phyloP scores from a whole-genome alignment of 1,140 invertebrate species.

The Phocides pigmalion region DNA sequence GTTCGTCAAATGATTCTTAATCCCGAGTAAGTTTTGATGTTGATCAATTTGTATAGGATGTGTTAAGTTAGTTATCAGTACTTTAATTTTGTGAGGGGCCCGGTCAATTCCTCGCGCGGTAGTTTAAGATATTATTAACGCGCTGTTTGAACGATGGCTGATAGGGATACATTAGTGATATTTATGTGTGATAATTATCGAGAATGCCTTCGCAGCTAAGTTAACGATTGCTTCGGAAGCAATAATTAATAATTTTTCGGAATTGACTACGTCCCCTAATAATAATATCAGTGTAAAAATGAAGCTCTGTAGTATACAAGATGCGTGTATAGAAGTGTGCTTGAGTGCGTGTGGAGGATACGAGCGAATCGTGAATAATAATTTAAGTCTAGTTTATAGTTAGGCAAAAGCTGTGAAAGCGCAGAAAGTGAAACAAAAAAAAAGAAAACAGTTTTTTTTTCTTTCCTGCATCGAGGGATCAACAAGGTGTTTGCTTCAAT shows the following conservation, averaged over 20 bases:
- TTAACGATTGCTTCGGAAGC: slow-evolving; percentile 68
- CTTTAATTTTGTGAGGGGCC: slow-evolving; percentile 42
- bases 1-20: neutral
- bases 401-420: slow-evolving; percentile 75
- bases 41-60: slow-evolving; percentile 68
- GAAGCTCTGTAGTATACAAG: slow-evolving; percentile 66
- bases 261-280: slow-evolving; percentile 70
- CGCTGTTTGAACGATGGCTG: slow-evolving; percentile 52
- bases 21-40: slow-evolving; percentile 50
- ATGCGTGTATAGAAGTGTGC: slow-evolving; percentile 53
- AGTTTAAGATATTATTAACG: slow-evolving; percentile 52
- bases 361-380: slow-evolving; percentile 56
- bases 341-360: slow-evolving; percentile 53
- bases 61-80: slow-evolving; percentile 47
- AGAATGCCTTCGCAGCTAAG: slow-evolving; percentile 61
- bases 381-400: slow-evolving; percentile 79
- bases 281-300: slow-evolving; percentile 61
- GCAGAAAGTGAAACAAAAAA: slow-evolving; percentile 58
- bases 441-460: slow-evolving; percentile 68
- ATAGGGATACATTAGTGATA: slow-evolving; percentile 58
- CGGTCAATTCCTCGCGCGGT: slow-evolving; percentile 49
- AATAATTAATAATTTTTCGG: slow-evolving; percentile 48
- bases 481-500: slow-evolving; percentile 65
- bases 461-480: slow-evolving; percentile 77
- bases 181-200: slow-evolving; percentile 71